Evolutionary conservation across 2,888 invertebrate species (phyloP), one percentile per base, ranked within the genome.

Genomic region (Aphidius colemani): DNA sequence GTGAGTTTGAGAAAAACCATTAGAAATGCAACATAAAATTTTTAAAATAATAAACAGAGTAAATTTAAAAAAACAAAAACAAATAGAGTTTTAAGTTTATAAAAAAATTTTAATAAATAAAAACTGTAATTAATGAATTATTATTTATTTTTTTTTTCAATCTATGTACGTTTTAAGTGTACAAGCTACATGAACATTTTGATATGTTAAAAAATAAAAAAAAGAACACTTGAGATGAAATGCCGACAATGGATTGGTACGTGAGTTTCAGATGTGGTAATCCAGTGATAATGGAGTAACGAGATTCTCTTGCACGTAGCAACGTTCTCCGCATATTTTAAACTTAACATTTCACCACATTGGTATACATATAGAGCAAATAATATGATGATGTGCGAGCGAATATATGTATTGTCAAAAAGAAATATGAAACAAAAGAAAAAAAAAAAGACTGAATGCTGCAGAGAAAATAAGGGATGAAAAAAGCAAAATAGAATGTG

Each of bases 211-310:
- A 30, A 30, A 30, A 30, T 30, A 30, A 30, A 30, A 30, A 5
- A 30, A 30, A 30, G 0, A 5, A 30, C 5, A 30, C 30, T 30
- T 30, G 30, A 30, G 41, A 57, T 13, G 53, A 40, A 18, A 49
- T 53, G 46, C 45, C 46, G 58, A 65, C 59, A 74, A 67, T 66
- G 61, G 68, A 65, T 71, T 55, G 62, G 71, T 70, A 73, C 59
- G 53, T 72, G 74, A 74, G 72, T 69, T 71, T 74, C 73, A 76
- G 71, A 72, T 76, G 76, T 72, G 71, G 74, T 79, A 79, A 78
- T 78, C 78, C 78, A 72, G 72, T 73, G 77, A 78, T 80, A 80
- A 80, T 79, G 76, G 76, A 78, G 78, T 77, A 76, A 78, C 76
- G 78, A 78, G 78, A 79, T 79, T 80, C 78, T 61, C 67, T 63